Conservation (phyloP, 2,888 invertebrate species). For the Dryococelus australis region DNA sequence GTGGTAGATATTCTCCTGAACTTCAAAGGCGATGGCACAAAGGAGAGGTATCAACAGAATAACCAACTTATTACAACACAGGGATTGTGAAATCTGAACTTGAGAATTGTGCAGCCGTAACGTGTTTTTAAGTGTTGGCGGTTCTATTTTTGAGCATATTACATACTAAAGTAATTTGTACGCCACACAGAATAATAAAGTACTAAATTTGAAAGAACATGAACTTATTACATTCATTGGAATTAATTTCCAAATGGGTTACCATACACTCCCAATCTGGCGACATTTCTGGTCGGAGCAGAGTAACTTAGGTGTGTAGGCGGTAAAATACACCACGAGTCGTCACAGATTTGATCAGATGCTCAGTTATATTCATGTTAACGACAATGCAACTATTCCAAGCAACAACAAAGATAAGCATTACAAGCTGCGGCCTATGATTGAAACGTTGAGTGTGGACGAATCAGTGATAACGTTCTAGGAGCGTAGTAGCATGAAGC, state of each 20-base stretch:
- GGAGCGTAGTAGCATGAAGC: constrained; percentile 36
- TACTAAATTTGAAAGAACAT: constrained; percentile 26
- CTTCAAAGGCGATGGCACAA: too few species aligned
- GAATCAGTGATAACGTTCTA: constrained; percentile 39
- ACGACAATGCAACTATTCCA: constrained; percentile 37
- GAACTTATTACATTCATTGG: constrained; percentile 31
- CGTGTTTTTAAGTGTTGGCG: too few species aligned
- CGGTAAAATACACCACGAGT: constrained; percentile 33
- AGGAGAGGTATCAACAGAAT: too few species aligned
- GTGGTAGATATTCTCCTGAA: too few species aligned
- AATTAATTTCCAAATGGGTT: constrained; percentile 40
- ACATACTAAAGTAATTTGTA: too few species aligned
- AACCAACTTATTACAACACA: too few species aligned
- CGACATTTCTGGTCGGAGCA: too few species aligned
- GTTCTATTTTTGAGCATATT: too few species aligned
- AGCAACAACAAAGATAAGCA: constrained; percentile 35
- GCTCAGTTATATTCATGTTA: constrained; percentile 36
- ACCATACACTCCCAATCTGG: constrained; percentile 33
- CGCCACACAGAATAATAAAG: constrained; percentile 17
- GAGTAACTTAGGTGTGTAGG: constrained; percentile 27
- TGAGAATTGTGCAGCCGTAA: too few species aligned
- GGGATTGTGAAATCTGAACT: too few species aligned
- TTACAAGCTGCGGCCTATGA: constrained; percentile 37
- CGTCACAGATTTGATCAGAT: constrained; percentile 36
- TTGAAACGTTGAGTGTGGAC: constrained; percentile 34